Evolutionary conservation across 2,113 vertebrate species (phyloP).

Genomic region (Nesospiza acunhae): DNA sequence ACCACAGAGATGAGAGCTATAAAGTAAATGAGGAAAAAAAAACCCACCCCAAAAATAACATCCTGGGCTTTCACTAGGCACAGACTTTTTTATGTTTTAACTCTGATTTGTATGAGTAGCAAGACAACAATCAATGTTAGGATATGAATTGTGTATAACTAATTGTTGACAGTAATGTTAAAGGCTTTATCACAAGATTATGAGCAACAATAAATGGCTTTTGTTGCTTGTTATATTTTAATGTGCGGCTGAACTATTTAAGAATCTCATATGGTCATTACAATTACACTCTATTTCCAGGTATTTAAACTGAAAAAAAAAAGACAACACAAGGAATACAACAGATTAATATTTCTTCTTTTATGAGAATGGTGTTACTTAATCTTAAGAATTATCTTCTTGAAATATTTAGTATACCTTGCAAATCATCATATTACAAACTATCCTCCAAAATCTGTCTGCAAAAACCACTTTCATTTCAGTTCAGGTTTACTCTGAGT

Average conservation of each 20-base stretch:
- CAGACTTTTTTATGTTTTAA: not conserved
- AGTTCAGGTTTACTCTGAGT: not conserved
- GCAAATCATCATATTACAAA: not conserved
- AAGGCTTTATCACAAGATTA: not conserved
- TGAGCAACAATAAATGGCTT: not conserved
- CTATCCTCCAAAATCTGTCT: not conserved
- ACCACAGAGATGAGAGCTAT: not conserved
- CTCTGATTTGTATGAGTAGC: not conserved
- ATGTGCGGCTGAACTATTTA: not conserved
- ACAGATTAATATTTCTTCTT: not conserved
- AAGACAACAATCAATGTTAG: not conserved
- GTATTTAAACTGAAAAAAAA: not conserved
- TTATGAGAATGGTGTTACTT: not conserved
- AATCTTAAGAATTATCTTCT: not conserved
- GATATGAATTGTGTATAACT: not conserved
- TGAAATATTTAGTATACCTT: not conserved
- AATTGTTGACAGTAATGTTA: not conserved
- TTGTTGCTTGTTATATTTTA: not conserved
- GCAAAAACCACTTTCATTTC: not conserved
- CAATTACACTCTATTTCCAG: not conserved
- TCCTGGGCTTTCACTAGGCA: not conserved
- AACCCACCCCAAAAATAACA: accelerated
- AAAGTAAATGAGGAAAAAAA: not conserved
- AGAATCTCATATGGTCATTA: not conserved
- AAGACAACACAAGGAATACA: not conserved